These are phyloP conservation scores for Ctenosaura bakeri DNA, from an alignment of 2,797 vertebrate species.

Conservation along the genomic window DNA sequence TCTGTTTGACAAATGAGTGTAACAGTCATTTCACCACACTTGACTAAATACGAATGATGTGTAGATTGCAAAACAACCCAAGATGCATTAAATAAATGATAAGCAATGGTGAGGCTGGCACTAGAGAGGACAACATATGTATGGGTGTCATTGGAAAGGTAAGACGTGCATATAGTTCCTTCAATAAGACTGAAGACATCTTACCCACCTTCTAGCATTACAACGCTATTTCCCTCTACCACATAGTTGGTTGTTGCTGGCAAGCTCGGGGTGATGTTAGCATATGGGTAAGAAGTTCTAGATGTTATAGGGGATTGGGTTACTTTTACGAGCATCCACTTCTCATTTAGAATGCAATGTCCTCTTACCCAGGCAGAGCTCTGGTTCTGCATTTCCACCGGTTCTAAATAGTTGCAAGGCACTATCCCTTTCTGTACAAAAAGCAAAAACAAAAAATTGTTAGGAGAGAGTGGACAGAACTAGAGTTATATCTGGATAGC, in stretches of 20 bases:
- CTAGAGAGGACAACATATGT: no score
- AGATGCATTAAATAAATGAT: background rate
- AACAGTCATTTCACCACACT: background rate
- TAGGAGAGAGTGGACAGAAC: background rate
- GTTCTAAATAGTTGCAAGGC: conserved; percentile 94
- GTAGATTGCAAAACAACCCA: background rate
- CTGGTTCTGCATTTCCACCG: conserved; percentile 85
- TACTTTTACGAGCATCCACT: background rate
- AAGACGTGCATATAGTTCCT: background rate
- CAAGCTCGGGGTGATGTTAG: background rate
- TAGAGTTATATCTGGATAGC: background rate
- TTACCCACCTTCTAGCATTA: background rate
- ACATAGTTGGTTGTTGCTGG: background rate
- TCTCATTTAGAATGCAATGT: background rate
- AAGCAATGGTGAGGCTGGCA: background rate
- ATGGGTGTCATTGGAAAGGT: background rate
- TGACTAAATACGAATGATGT: background rate
- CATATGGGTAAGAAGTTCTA: background rate
- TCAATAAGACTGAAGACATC: background rate
- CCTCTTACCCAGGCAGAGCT: conserved; percentile 52
- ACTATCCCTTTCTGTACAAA: conserved; percentile 90
- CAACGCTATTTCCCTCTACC: background rate
- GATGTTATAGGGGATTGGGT: no score
- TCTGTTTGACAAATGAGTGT: background rate
- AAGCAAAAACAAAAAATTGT: background rate